phyloP scores from a whole-genome alignment of 2,888 invertebrate genomes.

The Oasisia sp. region DNA sequence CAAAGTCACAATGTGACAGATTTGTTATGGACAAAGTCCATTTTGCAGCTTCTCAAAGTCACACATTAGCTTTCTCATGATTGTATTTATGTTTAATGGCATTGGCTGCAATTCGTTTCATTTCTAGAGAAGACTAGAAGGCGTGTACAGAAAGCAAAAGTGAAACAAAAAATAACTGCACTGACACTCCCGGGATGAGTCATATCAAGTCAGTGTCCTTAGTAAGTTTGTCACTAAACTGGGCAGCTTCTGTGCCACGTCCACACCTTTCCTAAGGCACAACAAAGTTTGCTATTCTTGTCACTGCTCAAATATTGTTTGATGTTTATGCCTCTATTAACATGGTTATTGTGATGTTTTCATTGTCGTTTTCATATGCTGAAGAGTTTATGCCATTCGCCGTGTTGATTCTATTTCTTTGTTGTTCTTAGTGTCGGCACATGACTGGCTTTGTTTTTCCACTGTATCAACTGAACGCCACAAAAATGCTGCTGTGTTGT shows the following conservation, averaged over 20 bases:
- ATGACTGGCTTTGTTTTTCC: background rate
- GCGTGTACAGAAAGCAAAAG: background rate
- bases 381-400: background rate
- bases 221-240: background rate
- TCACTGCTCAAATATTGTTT: background rate
- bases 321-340: background rate
- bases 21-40: background rate
- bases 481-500: background rate
- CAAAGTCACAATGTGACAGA: background rate
- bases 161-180: background rate
- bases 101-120: background rate
- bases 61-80: background rate
- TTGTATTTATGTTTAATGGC: background rate
- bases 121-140: background rate
- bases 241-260: background rate
- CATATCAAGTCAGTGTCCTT: background rate
- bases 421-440: background rate
- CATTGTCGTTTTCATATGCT: background rate
- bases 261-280: background rate
- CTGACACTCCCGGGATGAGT: background rate
- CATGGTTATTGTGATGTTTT: background rate
- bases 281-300: background rate
- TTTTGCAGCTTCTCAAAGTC: background rate
- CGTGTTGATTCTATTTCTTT: background rate
- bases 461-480: background rate